phyloP scores from a whole-genome alignment of 2,113 vertebrate species.

The Phyllostomus hastatus region DNA sequence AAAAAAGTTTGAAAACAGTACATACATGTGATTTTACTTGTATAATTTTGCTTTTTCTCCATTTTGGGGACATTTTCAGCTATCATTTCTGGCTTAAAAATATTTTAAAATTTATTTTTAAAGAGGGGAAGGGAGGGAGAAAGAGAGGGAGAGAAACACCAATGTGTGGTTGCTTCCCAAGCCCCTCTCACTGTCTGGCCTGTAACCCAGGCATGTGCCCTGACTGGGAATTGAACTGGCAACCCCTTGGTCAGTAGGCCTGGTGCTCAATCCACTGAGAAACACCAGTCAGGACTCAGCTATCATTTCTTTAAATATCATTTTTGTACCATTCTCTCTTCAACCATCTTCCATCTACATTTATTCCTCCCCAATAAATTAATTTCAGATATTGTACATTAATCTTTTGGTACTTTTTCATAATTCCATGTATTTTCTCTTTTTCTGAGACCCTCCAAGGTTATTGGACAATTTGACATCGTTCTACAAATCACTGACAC shows the following conservation, averaged over 20 bases:
- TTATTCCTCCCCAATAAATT: neutral
- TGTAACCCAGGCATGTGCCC: too few species aligned
- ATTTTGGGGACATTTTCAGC: constrained; percentile 8
- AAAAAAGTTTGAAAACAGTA: neutral
- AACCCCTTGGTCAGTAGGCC: too few species aligned
- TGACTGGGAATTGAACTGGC: too few species aligned
- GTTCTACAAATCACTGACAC: neutral
- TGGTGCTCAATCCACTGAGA: too few species aligned
- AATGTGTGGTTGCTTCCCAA: too few species aligned
- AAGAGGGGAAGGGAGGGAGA: too few species aligned
- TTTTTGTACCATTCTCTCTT: neutral
- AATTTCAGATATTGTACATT: neutral
- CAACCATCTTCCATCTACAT: neutral
- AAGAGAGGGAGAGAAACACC: too few species aligned
- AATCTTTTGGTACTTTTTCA: neutral
- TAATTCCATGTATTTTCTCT: neutral
- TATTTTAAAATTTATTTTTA: too few species aligned
- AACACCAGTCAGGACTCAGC: too few species aligned
- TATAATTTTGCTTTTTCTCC: neutral
- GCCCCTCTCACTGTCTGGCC: too few species aligned
- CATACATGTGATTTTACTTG: neutral
- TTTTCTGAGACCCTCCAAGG: neutral
- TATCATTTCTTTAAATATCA: constrained; percentile 19
- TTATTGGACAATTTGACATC: neutral
- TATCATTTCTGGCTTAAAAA: neutral